A percentile compares a stretch with the other conserved stretches of the same genome.
These are phyloP conservation scores for Scotopteryx bipunctaria DNA, from an alignment of 2,888 invertebrate genomes.

Conservation along the genomic window DNA sequence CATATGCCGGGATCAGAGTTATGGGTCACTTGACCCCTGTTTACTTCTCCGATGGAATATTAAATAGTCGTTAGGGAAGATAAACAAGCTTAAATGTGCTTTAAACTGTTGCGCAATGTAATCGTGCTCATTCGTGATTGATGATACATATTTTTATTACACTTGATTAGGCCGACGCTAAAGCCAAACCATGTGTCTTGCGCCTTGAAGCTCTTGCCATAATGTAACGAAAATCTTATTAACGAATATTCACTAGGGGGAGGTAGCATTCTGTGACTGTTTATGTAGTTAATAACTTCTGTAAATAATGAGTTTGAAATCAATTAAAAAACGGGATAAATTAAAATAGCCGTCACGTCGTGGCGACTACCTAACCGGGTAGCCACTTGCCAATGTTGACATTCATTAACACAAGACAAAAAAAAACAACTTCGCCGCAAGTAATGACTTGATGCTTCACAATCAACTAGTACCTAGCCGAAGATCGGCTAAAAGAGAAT, in stretches of 20 bases:
- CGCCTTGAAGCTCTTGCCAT: too few species aligned
- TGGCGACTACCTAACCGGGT: constrained; percentile 12
- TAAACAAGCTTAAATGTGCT: constrained; percentile 42
- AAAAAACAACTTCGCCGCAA: constrained; percentile 23
- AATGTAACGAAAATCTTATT: too few species aligned
- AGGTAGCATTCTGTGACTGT: too few species aligned
- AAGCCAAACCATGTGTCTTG: neutral
- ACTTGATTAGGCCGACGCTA: neutral
- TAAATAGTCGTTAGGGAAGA: constrained; percentile 54
- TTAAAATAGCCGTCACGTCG: constrained; percentile 20
- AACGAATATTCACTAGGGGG: too few species aligned
- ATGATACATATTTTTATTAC: neutral
- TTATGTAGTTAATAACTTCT: neutral
- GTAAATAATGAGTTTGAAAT: constrained; percentile 22
- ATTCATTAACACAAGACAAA: constrained; percentile 27
- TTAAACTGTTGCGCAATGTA: constrained; percentile 39
- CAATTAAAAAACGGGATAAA: constrained; percentile 26
- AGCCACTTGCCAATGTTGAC: constrained; percentile 7
- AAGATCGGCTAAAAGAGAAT: constrained; percentile 5
- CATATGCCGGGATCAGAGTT: constrained; percentile 55
- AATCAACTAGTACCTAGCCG: constrained; percentile 28
- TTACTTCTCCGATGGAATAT: constrained; percentile 63
- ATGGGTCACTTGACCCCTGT: constrained; percentile 69
- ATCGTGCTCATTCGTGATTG: too few species aligned
- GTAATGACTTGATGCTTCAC: constrained; percentile 25